These are phyloP conservation scores for Diadumene lineata DNA, from an alignment of 92 coral and sea anemone species.

Conservation along the genomic window DNA sequence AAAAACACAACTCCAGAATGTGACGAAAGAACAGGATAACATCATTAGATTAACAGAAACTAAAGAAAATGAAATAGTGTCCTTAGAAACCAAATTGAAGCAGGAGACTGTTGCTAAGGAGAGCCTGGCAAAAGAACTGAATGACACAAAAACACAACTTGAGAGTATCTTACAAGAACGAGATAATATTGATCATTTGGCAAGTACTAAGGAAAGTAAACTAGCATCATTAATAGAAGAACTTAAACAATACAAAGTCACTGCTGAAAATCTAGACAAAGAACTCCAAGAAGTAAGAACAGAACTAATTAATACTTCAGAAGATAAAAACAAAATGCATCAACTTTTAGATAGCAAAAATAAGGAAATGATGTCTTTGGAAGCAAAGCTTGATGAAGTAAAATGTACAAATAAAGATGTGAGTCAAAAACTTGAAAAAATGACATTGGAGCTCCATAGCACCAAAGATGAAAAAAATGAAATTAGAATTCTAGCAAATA, in stretches of 20 bases:
- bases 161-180: neutral
- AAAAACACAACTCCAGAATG: slow-evolving; percentile 49
- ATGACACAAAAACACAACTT: slow-evolving; percentile 4
- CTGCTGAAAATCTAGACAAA: neutral
- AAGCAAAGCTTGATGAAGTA: neutral
- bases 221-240: slow-evolving; percentile 6
- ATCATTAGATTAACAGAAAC: neutral
- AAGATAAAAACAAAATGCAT: too few relatives aligned
- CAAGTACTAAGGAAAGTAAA: neutral
- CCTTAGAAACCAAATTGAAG: neutral
- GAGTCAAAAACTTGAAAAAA: neutral
- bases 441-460: neutral
- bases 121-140: neutral
- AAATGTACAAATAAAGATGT: neutral
- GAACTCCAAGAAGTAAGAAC: slow-evolving; percentile 7
- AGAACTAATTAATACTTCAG: slow-evolving; percentile 1
- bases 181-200: slow-evolving; percentile 7
- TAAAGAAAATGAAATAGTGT: neutral
- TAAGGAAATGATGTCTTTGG: neutral
- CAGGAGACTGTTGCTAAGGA: neutral
- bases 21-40: slow-evolving; percentile 36
- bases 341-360: neutral
- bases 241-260: neutral
- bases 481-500: too few relatives aligned
- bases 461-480: neutral